Evolutionary conservation across 2,888 invertebrate genomes (phyloP).

Genomic region (Conops quadrifasciatus): DNA sequence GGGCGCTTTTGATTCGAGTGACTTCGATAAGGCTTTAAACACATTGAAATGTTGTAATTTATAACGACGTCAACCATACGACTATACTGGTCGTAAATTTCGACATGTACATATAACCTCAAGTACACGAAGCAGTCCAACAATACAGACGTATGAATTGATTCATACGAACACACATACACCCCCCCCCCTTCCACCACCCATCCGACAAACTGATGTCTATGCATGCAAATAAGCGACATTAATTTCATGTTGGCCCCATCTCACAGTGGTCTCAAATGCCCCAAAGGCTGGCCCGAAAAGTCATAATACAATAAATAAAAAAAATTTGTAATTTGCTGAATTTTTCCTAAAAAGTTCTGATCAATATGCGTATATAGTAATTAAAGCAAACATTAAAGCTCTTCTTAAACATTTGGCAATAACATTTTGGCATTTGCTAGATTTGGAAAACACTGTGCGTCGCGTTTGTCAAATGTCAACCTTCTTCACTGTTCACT

Average conservation of each 20-base stretch:
- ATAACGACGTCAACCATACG: conserved; percentile 29
- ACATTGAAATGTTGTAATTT: conserved; percentile 32
- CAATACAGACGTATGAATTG: too few species aligned
- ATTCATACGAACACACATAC: conserved; percentile 9
- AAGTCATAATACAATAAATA: too few species aligned
- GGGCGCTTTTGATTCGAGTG: conserved; percentile 23
- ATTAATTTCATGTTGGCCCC: conserved; percentile 28
- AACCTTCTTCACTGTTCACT: neutral
- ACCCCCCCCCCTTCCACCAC: neutral
- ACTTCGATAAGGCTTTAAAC: conserved; percentile 24
- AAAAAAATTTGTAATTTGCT: too few species aligned
- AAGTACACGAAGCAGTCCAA: too few species aligned
- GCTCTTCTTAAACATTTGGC: too few species aligned
- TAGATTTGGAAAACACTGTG: too few species aligned
- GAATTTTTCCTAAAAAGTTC: too few species aligned
- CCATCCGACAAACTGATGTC: neutral
- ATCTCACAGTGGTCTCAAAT: too few species aligned
- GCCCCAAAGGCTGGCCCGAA: too few species aligned
- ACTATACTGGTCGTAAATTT: conserved; percentile 4
- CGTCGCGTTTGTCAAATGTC: conserved; percentile 19
- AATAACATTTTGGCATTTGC: too few species aligned
- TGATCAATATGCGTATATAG: too few species aligned
- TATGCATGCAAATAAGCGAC: conserved; percentile 5
- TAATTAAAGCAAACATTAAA: too few species aligned
- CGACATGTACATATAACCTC: neutral